Evolutionary conservation across 2,797 vertebrate species (phyloP).

Genomic region (Coregonus suidteri): DNA sequence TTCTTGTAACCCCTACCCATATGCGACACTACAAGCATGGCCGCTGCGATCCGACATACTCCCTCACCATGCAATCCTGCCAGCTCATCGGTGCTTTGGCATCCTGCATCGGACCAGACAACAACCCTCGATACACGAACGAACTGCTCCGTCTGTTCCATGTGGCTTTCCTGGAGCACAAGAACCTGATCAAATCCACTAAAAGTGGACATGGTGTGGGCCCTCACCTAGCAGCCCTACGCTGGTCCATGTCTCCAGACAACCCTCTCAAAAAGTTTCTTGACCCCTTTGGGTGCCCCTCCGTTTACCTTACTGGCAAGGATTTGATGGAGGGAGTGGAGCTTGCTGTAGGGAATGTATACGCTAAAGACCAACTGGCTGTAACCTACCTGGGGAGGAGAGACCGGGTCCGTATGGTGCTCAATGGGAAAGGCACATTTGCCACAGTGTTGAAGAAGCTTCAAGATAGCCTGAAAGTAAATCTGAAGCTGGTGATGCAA

Average conservation of each 20-base stretch:
- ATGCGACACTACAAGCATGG: conserved; percentile 82
- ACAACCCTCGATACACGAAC: conserved; percentile 53
- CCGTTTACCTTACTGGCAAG: conserved; percentile 79
- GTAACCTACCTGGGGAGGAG: conserved; percentile 78
- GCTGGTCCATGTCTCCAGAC: conserved; percentile 62
- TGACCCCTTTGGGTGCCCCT: conserved; percentile 77
- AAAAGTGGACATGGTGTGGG: conserved; percentile 77
- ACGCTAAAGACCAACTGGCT: conserved; percentile 78
- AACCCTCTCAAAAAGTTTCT: conserved; percentile 76
- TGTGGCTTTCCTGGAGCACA: conserved; percentile 76
- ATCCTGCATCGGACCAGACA: conserved; percentile 53
- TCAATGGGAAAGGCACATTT: conserved; percentile 79
- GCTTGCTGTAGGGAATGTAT: conserved; percentile 80
- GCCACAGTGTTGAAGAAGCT: conserved; percentile 66
- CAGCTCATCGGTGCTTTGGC: conserved; percentile 65
- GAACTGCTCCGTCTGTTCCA: conserved; percentile 74
- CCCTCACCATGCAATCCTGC: conserved; percentile 66
- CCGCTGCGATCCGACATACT: conserved; percentile 82
- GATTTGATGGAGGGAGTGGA: conserved; percentile 77
- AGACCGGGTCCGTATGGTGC: conserved; percentile 72
- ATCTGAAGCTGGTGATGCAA: conserved; percentile 73
- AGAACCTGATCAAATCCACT: conserved; percentile 74
- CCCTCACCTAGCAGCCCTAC: conserved; percentile 75
- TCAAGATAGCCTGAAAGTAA: conserved; percentile 64
- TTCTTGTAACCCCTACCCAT: conserved; percentile 81